These are phyloP conservation scores for Drosophila neocordata DNA, from an alignment of 1,140 invertebrate genomes.

Conservation along the genomic window DNA sequence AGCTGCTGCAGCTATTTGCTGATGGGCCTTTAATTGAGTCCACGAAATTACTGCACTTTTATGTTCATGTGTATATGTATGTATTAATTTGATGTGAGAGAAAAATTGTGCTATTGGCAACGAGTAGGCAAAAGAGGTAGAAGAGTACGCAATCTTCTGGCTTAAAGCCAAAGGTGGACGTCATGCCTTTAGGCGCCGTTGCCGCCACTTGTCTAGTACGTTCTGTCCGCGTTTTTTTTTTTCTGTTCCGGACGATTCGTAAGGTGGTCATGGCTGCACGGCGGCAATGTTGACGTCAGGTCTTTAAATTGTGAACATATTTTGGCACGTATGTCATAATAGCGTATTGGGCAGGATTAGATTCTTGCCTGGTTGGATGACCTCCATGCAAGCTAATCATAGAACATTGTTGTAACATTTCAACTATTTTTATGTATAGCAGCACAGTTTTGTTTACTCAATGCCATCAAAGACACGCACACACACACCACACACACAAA, in stretches of 20 bases:
- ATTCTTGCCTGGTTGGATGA: constrained; percentile 18
- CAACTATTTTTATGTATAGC: constrained; percentile 25
- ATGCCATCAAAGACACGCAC: constrained; percentile 20
- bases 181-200: constrained; percentile 59
- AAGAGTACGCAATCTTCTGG: constrained; percentile 57
- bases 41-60: constrained; percentile 10
- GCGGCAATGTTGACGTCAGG: constrained; percentile 70
- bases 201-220: constrained; percentile 49
- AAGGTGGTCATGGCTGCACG: constrained; percentile 69
- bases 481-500: not conserved
- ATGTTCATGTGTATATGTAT: not conserved
- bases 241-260: constrained; percentile 15
- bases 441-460: constrained; percentile 15
- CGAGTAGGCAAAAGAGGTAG: not conserved
- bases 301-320: constrained; percentile 55
- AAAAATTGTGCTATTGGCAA: constrained; percentile 23
- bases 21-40: constrained; percentile 23
- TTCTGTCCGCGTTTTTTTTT: too few relatives aligned
- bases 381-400: constrained; percentile 60
- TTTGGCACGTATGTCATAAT: constrained; percentile 53
- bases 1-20: constrained; percentile 7
- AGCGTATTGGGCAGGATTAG: constrained; percentile 4
- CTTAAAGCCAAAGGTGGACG: constrained; percentile 57
- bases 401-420: constrained; percentile 30
- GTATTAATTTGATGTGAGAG: not conserved